Conservation (phyloP, 2,888 invertebrate species). For the Acleris holmiana region DNA sequence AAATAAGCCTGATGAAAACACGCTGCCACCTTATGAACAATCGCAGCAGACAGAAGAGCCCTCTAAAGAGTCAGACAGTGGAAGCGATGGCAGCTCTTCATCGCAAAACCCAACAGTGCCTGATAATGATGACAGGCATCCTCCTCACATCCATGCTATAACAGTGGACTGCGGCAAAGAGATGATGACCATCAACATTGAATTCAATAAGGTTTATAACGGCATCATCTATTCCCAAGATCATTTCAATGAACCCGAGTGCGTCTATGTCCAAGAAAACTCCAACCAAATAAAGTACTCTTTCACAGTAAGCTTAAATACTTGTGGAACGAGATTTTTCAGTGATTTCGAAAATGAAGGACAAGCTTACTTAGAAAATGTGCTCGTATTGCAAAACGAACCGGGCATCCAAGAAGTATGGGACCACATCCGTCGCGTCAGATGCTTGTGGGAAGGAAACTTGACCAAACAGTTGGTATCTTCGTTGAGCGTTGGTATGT, state of each 20-base stretch:
- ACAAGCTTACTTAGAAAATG: constrained; percentile 91
- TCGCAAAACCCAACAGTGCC: constrained; percentile 43
- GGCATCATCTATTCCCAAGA: constrained; percentile 93
- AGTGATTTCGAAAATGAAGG: constrained; percentile 91
- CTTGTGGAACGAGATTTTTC: constrained; percentile 91
- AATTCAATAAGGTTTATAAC: constrained; percentile 90
- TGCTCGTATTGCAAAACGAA: constrained; percentile 91
- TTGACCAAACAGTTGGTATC: constrained; percentile 90
- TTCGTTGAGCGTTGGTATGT: constrained; percentile 90
- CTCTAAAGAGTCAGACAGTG: constrained; percentile 41
- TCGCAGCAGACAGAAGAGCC: constrained; percentile 45
- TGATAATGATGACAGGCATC: constrained; percentile 87
- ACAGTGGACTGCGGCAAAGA: constrained; percentile 92
- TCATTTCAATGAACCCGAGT: constrained; percentile 86
- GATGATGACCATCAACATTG: constrained; percentile 92
- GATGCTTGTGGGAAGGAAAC: constrained; percentile 93
- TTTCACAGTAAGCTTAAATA: constrained; percentile 89
- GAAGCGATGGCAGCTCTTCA: constrained; percentile 41
- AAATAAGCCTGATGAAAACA: constrained; percentile 42
- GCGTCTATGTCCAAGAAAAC: constrained; percentile 89
- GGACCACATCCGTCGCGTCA: constrained; percentile 91
- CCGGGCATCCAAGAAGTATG: constrained; percentile 90
- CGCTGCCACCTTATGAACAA: constrained; percentile 40
- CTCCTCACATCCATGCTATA: constrained; percentile 90
- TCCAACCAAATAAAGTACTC: constrained; percentile 88